Conservation (phyloP, 2,888 invertebrate genomes). For the Cephus rjabovi region DNA sequence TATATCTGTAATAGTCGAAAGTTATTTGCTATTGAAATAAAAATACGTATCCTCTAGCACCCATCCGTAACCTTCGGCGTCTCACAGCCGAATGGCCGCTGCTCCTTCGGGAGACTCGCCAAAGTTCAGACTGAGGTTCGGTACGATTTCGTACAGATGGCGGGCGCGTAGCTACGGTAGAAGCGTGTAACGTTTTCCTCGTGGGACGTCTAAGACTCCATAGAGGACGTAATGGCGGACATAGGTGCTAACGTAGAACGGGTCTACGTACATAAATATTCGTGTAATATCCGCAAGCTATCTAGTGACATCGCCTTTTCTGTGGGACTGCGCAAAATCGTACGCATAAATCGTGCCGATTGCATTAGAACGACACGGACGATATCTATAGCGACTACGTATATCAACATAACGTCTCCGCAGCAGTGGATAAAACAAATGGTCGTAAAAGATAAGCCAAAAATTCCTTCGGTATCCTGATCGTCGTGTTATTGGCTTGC, state of each 20-base stretch:
- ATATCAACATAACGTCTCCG: not conserved
- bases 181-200: not conserved
- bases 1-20: not conserved
- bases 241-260: not conserved
- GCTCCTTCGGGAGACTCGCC: not conserved
- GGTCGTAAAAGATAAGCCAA: not conserved
- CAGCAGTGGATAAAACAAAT: not conserved
- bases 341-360: not conserved
- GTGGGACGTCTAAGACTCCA: not conserved
- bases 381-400: not conserved
- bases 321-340: not conserved
- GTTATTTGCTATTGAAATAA: not conserved
- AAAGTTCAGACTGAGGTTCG: not conserved
- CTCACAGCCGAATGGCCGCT: not conserved
- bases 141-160: not conserved
- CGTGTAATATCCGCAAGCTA: not conserved
- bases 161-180: not conserved
- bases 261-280: not conserved
- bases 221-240: not conserved
- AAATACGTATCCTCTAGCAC: rapidly evolving
- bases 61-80: not conserved
- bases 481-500: not conserved
- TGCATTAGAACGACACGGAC: not conserved
- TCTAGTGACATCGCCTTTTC: not conserved
- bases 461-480: not conserved